These are phyloP conservation scores for Tenthredo amoena DNA, from an alignment of 2,888 invertebrate species.

Conservation along the genomic window DNA sequence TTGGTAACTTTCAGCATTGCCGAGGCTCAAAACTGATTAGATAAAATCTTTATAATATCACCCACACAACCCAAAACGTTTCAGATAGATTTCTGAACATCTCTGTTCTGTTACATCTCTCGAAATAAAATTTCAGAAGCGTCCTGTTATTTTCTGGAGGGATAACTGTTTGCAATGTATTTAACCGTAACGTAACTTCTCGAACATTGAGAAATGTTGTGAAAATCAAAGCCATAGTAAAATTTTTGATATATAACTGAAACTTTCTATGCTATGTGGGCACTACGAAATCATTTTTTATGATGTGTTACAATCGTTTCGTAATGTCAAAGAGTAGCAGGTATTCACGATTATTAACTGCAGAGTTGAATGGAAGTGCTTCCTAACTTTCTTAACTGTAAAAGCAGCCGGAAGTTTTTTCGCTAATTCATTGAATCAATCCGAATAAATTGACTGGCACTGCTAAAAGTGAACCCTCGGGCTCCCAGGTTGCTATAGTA, in stretches of 20 bases:
- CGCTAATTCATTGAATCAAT: constrained; percentile 6
- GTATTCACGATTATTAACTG: background rate
- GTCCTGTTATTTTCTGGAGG: too few species aligned
- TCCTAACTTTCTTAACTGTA: background rate
- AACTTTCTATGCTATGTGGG: too few species aligned
- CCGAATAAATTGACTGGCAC: background rate
- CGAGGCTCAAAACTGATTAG: background rate
- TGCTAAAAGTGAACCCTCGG: background rate
- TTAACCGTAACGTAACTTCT: too few species aligned
- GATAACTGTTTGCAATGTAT: too few species aligned
- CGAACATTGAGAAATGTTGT: too few species aligned
- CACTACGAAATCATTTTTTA: background rate
- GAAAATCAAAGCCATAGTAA: too few species aligned
- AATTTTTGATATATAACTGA: too few species aligned
- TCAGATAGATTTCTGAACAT: background rate
- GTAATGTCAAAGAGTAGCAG: background rate
- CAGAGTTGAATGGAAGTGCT: background rate
- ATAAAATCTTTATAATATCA: background rate
- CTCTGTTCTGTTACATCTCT: too few species aligned
- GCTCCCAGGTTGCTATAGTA: background rate
- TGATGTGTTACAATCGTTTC: background rate
- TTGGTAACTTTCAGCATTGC: background rate
- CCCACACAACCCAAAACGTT: too few species aligned
- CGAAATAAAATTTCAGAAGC: too few species aligned
- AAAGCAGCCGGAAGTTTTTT: background rate